These are phyloP conservation scores for Tinamus guttatus DNA, from an alignment of 2,113 vertebrate genomes.

Conservation along the genomic window DNA sequence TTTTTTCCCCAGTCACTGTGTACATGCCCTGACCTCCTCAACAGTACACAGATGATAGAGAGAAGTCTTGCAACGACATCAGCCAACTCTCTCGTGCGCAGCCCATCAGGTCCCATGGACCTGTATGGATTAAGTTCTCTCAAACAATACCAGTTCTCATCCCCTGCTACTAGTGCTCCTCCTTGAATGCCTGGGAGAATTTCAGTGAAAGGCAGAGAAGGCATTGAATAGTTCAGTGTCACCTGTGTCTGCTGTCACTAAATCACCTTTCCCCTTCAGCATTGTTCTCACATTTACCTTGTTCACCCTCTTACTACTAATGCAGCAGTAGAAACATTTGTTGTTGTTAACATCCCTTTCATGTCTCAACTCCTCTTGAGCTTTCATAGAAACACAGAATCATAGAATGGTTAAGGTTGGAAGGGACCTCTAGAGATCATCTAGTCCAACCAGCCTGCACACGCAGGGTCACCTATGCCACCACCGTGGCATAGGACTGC, in stretches of 20 bases:
- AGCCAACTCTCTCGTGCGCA: constrained; percentile 44
- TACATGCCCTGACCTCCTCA: constrained; percentile 43
- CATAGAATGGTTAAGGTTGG: too few species aligned
- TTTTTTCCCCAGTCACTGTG: constrained; percentile 28
- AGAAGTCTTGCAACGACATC: constrained; percentile 52
- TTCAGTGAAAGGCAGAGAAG: not conserved
- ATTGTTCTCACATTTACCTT: too few species aligned
- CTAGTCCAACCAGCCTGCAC: too few species aligned
- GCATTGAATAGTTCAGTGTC: not conserved
- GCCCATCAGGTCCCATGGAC: constrained; percentile 37
- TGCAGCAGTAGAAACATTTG: too few species aligned
- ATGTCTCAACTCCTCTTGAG: too few species aligned
- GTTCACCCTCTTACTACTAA: too few species aligned
- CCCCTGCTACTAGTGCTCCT: not conserved
- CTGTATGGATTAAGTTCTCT: constrained; percentile 26
- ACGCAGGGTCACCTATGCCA: too few species aligned
- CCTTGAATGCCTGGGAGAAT: not conserved
- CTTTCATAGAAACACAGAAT: too few species aligned
- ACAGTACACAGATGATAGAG: constrained; percentile 34
- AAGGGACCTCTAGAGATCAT: too few species aligned
- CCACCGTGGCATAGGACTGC: too few species aligned
- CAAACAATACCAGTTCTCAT: not conserved
- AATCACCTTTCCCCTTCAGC: too few species aligned
- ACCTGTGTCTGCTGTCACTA: not conserved
- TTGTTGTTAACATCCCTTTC: too few species aligned